Evolutionary conservation across 2,113 vertebrate genomes (phyloP), one percentile per base, ranked within the genome.

Genomic region (Corythoichthys intestinalis): DNA sequence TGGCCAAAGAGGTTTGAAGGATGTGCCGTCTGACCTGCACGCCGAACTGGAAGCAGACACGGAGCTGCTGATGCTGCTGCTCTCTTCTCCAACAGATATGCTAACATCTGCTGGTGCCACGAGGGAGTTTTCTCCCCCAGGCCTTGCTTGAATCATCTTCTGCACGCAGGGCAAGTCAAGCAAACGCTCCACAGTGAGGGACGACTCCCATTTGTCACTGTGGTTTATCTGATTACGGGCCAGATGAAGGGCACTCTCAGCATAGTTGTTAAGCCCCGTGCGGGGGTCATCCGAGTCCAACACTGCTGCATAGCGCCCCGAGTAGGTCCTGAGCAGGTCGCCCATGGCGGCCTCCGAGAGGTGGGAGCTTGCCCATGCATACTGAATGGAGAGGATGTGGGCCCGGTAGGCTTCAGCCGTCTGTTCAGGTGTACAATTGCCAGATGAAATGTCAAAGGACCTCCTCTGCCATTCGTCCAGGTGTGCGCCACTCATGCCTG

Each of bases 381-480:
- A 95, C 85, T 97, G 95, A 93, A 99, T 90, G 61, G 77, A 91
- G 62, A 94, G 84, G 81, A 99, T 87, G 85, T 96, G 93, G 64
- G 93, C 94, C 81, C 96, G 94, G 85, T 93, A 94, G 54, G 92
- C 94, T 71, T 97, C 94, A 38, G 95, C 96, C 92, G 91, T 97
- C 92, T 95, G 94, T 82, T 80, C 81, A 20, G 95, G 90, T 50
- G 94, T 90, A 78, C 91, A 93, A 59, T 71, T 91, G 90, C 88
- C 93, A 87, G 94, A 96, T 52, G 89, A 93, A 90, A 95, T 85
- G 78, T 92, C 88, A 87, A 97, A 97, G 91, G 94, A 91, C 92
- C 94, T 93, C 85, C 88, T 91, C 91, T 97, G 96, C 96, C 96
- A 98, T 69, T 96, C 94, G 14, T 91, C 94, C 90, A 97, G 91